Evolutionary conservation across 2,113 vertebrate species (phyloP), one percentile per base, ranked within the genome.

Genomic region (Trogon melanurus): DNA sequence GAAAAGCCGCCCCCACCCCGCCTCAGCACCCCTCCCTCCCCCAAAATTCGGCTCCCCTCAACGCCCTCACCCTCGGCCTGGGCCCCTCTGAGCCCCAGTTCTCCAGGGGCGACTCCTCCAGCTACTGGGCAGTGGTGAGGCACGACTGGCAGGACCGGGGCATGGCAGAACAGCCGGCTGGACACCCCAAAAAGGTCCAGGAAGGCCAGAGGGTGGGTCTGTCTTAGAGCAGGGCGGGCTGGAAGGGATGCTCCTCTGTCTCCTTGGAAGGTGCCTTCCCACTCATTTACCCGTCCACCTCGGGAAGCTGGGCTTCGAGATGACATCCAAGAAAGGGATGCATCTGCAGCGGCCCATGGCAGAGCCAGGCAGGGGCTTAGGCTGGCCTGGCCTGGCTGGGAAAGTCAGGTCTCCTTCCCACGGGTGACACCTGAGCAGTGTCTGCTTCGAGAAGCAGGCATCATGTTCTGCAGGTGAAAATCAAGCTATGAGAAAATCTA

Each of bases 1-100:
- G 97, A 97, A 96, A 97, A 97, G 95, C 64, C 60, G 58, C 83
- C 88, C 51, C 69, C 60, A 38, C 62, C 65, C 70, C 34, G 8
- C 53, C 34, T 22, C 30, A 66, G 56, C 25, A 36, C 30, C 44
- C 51, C 26, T 17, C 41, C 19, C 9, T 13, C 8, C 12, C 13
- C 51, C 62, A 45, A 11, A 69, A 53, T 27, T 32, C 45, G 4
- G 27, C 51, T 26, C 56, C 23, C 18, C 53, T 36, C 36, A 36
- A 36, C 36, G 8, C 36, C 36, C 36, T 36, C 36, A 36, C 36
- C 36, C 26, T 12, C 27, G 11, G 6, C 17, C 65, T 34, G n/a
- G 11, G 14, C 12, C 67, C 53, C 45, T 22, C 48, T 27, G 29
- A 19, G 54, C 65, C 66, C 72, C 30, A 26, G 34, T 23, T 38